Evolutionary conservation across 2,797 vertebrate species (phyloP).

Genomic region (Rhabdophis nuchalis): DNA sequence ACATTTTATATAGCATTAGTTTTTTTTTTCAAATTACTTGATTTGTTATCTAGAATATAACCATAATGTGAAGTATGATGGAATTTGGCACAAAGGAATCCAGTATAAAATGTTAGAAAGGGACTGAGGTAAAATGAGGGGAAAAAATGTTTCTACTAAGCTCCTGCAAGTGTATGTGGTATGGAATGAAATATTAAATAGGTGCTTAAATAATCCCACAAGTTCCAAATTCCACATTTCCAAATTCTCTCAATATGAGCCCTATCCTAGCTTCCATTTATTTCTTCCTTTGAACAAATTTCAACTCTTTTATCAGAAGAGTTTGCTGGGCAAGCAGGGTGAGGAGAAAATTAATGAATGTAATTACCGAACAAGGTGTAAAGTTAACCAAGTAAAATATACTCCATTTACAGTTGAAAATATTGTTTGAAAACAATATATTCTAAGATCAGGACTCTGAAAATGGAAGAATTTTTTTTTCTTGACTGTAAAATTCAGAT

Average conservation of each 20-base stretch:
- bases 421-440: background rate
- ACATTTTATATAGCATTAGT: background rate
- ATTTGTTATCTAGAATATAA: background rate
- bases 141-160: background rate
- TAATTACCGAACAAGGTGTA: background rate
- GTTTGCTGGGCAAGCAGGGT: background rate
- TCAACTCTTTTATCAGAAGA: background rate
- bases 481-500: constrained; percentile 37
- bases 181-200: background rate
- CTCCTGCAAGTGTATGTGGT: background rate
- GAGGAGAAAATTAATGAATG: background rate
- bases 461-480: constrained; percentile 20
- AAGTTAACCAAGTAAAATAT: background rate
- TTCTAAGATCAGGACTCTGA: background rate
- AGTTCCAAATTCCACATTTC: background rate
- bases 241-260: background rate
- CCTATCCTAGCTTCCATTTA: background rate
- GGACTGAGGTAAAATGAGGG: background rate
- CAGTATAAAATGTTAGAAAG: background rate
- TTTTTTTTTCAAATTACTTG: background rate
- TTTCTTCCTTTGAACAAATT: background rate
- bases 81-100: background rate
- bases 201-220: background rate
- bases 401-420: background rate
- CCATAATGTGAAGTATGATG: background rate